Evolutionary conservation across 2,113 vertebrate genomes (phyloP), one percentile per base, ranked within the genome.

Genomic region (Prochilodus magdalenae): DNA sequence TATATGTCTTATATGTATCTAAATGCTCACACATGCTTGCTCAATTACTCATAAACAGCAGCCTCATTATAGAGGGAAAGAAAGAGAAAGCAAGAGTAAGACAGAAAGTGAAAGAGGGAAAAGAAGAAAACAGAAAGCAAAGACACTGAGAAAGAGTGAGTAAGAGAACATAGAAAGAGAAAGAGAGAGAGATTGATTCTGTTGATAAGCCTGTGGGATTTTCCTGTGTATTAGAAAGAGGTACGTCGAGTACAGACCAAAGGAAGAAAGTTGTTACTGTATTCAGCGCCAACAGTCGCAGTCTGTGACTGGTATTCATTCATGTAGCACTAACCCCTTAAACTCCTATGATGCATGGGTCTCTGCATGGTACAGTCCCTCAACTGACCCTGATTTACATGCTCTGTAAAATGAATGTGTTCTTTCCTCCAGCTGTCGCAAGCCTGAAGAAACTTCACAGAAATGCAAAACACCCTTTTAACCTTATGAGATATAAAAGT

Each of bases 51-150:
- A 77, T 20, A 33, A n/a, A 36, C 10, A 69, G 27, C 14, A 57
- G 57, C 24, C 22, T 70, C 57, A 22, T 60, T 15, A 79, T 13
- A 79, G 5, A 11, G 1, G 22, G 15, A 70, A 3, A 70, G 26
- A 79, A 59, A 78, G 13, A 36, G 76, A 79, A 70, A 59, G 63
- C 33, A 67, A 57, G 49, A 67, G 44, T 40, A 69, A 71, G 15
- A 70, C 3, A 57, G 66, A 79, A 79, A 57, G 49, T 59, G 63
- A 77, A 66, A 77, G 15, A 59, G n/a, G 27, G 30, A 69, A 30
- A 55, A 20, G 8, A 8, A 66, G 53, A 18, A 69, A 40, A 16
- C 10, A 53, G n/a, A n/a, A n/a, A n/a, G n/a, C n/a, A n/a, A n/a
- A n/a, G n/a, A 78, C 13, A 69, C 3, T 24, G 62, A 78, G 30